phyloP scores from a whole-genome alignment of 1,140 invertebrate genomes.

The Periplaneta americana region DNA sequence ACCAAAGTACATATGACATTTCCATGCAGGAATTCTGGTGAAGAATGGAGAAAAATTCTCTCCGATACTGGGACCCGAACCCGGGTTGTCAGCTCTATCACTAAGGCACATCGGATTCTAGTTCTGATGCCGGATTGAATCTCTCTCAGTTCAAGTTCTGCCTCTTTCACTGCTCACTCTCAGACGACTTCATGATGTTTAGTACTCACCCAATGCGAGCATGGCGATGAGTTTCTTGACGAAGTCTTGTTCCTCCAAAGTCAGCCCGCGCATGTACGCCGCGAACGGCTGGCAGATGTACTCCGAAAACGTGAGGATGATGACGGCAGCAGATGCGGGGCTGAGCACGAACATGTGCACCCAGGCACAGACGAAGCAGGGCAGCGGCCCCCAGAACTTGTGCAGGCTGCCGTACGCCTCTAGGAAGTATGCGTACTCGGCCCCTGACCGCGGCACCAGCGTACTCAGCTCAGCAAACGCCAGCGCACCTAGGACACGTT shows the following conservation, averaged over 20 bases:
- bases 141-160: no score
- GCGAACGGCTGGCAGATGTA: constrained; percentile 68
- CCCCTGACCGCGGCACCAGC: constrained; percentile 74
- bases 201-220: constrained; percentile 50
- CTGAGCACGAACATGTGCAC: constrained; percentile 71
- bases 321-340: constrained; percentile 70
- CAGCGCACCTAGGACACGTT: constrained; percentile 60
- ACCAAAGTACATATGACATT: no score
- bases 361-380: constrained; percentile 74
- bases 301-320: constrained; percentile 75
- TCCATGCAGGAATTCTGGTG: no score
- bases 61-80: no score
- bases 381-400: constrained; percentile 62
- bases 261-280: constrained; percentile 30
- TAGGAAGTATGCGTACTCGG: constrained; percentile 75
- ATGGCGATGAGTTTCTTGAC: constrained; percentile 63
- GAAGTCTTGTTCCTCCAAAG: constrained; percentile 36
- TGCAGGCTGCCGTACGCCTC: constrained; percentile 65
- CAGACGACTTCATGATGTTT: neutral
- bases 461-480: constrained; percentile 78
- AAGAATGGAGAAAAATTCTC: no score
- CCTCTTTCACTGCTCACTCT: no score
- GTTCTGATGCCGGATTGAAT: no score
- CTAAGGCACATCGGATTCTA: no score
- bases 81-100: no score